Conservation (phyloP, 2,797 vertebrate species). For the Poecile montanus region DNA sequence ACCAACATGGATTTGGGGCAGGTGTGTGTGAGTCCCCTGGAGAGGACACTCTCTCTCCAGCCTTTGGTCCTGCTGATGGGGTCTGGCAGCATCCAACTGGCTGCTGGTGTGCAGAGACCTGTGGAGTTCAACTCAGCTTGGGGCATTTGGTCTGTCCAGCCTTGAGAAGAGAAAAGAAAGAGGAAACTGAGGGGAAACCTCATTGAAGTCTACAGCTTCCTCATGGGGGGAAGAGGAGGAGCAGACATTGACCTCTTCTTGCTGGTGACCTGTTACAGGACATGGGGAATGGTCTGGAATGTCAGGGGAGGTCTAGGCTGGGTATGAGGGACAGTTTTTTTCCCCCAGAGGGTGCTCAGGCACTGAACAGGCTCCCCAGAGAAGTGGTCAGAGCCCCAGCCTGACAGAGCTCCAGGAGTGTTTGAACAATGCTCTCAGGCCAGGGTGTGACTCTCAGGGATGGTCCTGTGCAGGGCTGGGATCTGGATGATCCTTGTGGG, state of each 20-base stretch:
- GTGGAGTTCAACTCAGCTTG: accelerated
- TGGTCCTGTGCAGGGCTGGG: no score
- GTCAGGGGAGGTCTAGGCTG: not conserved
- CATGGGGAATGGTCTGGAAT: not conserved
- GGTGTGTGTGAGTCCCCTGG: not conserved
- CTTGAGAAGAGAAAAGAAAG: not conserved
- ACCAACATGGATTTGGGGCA: not conserved
- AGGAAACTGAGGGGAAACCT: not conserved
- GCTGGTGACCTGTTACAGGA: not conserved
- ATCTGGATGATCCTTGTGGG: not conserved
- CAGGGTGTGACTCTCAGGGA: not conserved
- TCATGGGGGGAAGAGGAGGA: not conserved
- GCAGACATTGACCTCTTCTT: not conserved
- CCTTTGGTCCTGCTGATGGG: not conserved
- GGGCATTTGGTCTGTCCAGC: not conserved
- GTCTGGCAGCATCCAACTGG: not conserved
- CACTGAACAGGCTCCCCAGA: not conserved
- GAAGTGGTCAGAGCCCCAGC: not conserved
- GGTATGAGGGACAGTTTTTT: not conserved
- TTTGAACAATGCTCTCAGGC: not conserved
- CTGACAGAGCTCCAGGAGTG: not conserved
- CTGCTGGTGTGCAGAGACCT: not conserved
- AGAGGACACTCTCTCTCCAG: not conserved
- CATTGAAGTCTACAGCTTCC: not conserved
- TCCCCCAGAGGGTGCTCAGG: accelerated